Conservation (phyloP, 2,113 vertebrate species). For the Stegastes partitus region DNA sequence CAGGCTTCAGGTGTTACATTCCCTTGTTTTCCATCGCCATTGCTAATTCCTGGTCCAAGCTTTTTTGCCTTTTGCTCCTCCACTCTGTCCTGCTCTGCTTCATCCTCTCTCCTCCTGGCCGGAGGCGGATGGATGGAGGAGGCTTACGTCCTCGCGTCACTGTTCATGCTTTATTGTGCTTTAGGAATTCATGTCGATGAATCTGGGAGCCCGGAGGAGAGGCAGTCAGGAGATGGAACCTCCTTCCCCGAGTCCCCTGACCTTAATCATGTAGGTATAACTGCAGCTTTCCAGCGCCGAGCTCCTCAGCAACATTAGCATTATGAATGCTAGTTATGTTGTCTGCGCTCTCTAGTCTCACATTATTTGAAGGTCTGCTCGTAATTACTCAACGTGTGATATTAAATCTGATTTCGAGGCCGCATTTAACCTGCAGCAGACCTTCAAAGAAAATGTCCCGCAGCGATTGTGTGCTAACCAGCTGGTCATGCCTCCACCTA, state of each 20-base stretch:
- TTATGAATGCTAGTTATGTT: conserved; percentile 39
- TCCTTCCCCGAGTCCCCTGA: conserved; percentile 98
- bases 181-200: conserved; percentile 88
- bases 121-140: conserved; percentile 56
- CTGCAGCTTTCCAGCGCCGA: conserved; percentile 53
- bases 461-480: conserved; percentile 62
- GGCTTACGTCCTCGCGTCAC: conserved; percentile 48
- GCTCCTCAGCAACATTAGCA: conserved; percentile 46
- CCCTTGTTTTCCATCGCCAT: conserved; percentile 42
- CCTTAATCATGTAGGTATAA: conserved; percentile 93
- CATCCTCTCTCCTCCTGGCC: conserved; percentile 46
- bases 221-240: conserved; percentile 96
- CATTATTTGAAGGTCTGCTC: conserved; percentile 68
- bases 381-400: background rate
- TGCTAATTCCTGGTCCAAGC: conserved; percentile 27
- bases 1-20: conserved; percentile 31
- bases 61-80: conserved; percentile 33
- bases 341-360: conserved; percentile 56
- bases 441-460: conserved; percentile 60
- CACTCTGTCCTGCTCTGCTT: conserved; percentile 52
- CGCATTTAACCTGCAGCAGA: conserved; percentile 23
- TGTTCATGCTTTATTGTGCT: conserved; percentile 80
- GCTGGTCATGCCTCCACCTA: conserved; percentile 74
- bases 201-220: conserved; percentile 91
- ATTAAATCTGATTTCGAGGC: background rate